These are phyloP conservation scores for Paedocypris micromegethes DNA, from an alignment of 2,797 vertebrate genomes.

Conservation along the genomic window DNA sequence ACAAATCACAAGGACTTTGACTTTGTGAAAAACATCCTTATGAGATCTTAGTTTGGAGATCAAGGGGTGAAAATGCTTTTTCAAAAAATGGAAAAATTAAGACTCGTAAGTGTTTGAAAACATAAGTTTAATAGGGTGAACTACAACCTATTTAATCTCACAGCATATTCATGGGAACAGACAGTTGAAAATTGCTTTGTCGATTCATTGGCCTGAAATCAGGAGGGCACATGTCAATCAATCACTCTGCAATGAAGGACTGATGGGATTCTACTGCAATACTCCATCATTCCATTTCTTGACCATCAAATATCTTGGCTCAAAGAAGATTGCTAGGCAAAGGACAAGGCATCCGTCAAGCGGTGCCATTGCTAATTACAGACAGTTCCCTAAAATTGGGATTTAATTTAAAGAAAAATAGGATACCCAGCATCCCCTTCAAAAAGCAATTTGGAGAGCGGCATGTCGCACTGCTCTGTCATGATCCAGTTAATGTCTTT, in stretches of 20 bases:
- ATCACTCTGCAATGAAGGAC: slow-evolving; percentile 26
- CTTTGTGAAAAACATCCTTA: too few relatives aligned
- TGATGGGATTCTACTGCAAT: slow-evolving; percentile 24
- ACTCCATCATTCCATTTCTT: slow-evolving; percentile 33
- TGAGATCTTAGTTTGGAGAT: too few relatives aligned
- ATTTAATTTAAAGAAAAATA: slow-evolving; percentile 51
- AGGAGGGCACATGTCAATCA: slow-evolving; percentile 35
- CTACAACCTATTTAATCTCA: too few relatives aligned
- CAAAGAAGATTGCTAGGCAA: slow-evolving; percentile 14
- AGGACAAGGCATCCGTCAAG: slow-evolving; percentile 41
- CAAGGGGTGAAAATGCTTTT: too few relatives aligned
- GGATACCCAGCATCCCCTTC: slow-evolving; percentile 33
- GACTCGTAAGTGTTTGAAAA: too few relatives aligned
- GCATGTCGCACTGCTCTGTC: slow-evolving; percentile 28
- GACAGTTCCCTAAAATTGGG: slow-evolving; percentile 37
- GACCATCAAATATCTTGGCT: slow-evolving; percentile 31
- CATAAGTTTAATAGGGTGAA: too few relatives aligned
- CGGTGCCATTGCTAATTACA: slow-evolving; percentile 47
- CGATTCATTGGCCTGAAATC: slow-evolving; percentile 28
- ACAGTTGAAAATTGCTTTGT: slow-evolving; percentile 8
- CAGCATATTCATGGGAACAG: too few relatives aligned
- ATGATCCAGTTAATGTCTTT: slow-evolving; percentile 49
- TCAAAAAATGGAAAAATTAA: too few relatives aligned
- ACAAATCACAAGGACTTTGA: too few relatives aligned
- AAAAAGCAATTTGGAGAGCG: slow-evolving; percentile 41